These are phyloP conservation scores for Venustaconcha ellipsiformis DNA, from an alignment of 1,140 invertebrate genomes.

Conservation along the genomic window DNA sequence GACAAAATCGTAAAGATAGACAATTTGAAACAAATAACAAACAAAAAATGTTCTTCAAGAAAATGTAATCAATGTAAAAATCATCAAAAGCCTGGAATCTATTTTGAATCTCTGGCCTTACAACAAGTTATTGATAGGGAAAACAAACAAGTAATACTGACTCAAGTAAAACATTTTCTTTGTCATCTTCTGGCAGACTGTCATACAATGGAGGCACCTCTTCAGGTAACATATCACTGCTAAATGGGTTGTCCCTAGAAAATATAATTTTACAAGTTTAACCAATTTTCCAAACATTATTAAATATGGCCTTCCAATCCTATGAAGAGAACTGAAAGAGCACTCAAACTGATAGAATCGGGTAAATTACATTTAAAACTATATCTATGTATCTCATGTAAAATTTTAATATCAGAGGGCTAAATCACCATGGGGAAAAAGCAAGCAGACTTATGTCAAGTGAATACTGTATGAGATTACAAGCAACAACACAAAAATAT, in stretches of 20 bases:
- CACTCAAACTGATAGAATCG: too few relatives aligned
- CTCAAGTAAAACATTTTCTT: constrained; percentile 50
- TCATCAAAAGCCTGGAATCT: too few relatives aligned
- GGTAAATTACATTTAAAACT: too few relatives aligned
- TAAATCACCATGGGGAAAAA: too few relatives aligned
- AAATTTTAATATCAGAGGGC: too few relatives aligned
- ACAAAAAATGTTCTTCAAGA: neutral
- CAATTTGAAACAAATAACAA: neutral
- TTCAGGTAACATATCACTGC: constrained; percentile 58
- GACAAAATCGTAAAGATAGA: neutral
- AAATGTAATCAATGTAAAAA: neutral
- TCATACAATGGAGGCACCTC: constrained; percentile 56
- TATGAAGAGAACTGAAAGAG: too few relatives aligned
- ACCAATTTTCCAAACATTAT: neutral
- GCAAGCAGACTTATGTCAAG: too few relatives aligned
- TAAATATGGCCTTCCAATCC: neutral
- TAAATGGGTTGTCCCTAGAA: constrained; percentile 63
- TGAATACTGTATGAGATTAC: too few relatives aligned
- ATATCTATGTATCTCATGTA: too few relatives aligned
- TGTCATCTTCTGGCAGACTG: constrained; percentile 58
- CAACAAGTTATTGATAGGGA: too few relatives aligned
- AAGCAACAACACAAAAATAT: too few relatives aligned
- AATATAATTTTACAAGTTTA: neutral
- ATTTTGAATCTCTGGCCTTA: too few relatives aligned
- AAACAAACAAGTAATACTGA: constrained; percentile 30